Evolutionary conservation across 92 coral and sea anemone genomes (phyloP).

Genomic region (Epizoanthus stellaris): DNA sequence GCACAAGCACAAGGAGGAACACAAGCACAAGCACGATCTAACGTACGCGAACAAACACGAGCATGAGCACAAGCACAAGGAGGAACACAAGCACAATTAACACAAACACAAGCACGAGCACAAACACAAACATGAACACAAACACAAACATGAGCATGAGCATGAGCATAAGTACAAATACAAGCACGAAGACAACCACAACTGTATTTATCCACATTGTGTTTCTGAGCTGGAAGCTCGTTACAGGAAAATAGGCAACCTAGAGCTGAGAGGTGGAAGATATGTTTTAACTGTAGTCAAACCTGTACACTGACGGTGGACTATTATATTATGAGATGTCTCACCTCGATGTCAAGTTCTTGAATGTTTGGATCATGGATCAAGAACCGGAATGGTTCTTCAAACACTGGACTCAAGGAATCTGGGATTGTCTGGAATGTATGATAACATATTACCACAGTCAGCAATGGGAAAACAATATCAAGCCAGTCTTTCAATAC

Average conservation of each 20-base stretch:
- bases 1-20: too few species aligned
- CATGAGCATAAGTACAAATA: too few species aligned
- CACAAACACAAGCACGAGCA: too few species aligned
- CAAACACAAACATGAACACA: too few species aligned
- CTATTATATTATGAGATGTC: neutral
- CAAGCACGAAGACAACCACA: neutral
- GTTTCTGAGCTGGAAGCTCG: neutral
- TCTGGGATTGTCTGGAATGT: conserved; percentile 81
- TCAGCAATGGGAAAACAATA: neutral
- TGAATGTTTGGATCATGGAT: conserved; percentile 94
- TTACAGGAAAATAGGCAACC: too few species aligned
- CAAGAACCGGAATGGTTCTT: conserved; percentile 96
- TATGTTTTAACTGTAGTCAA: too few species aligned
- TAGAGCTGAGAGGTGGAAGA: too few species aligned
- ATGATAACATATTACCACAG: neutral
- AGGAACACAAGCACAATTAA: too few species aligned
- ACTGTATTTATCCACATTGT: neutral
- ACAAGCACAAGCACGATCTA: too few species aligned
- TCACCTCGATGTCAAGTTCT: conserved; percentile 92
- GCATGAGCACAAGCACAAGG: too few species aligned
- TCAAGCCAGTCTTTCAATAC: neutral
- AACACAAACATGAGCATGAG: neutral
- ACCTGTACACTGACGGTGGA: neutral
- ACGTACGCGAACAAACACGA: too few species aligned
- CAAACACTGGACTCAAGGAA: conserved; percentile 95